Percentiles rank a stretch among this genome's conserved stretches.
These are phyloP conservation scores for Choristoneura fumiferana DNA, from an alignment of 1,140 invertebrate genomes.

Conservation along the genomic window DNA sequence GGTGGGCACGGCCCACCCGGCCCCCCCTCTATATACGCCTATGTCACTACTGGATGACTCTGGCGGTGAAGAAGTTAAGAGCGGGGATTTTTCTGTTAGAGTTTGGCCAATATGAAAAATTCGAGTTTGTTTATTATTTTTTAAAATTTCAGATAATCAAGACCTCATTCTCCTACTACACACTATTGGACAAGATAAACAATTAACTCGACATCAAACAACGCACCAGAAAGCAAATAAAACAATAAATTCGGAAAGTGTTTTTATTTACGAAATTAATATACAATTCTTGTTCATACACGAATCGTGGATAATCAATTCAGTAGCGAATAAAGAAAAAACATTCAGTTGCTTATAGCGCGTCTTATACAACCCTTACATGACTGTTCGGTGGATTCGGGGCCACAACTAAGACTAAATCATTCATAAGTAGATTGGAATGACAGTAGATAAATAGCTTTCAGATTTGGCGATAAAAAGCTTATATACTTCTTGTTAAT, in stretches of 20 bases:
- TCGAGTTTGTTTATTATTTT: neutral
- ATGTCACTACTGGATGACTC: no score
- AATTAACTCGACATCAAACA: slow-evolving; percentile 3
- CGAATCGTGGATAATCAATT: slow-evolving; percentile 29
- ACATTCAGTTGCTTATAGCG: slow-evolving; percentile 15
- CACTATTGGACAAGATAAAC: slow-evolving; percentile 61
- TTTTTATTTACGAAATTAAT: slow-evolving; percentile 76
- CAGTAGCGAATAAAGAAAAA: slow-evolving; percentile 5
- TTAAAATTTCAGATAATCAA: slow-evolving; percentile 69
- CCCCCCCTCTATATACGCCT: no score
- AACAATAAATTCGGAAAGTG: slow-evolving; percentile 54
- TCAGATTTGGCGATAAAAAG: no score
- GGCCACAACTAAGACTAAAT: no score
- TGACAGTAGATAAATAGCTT: no score
- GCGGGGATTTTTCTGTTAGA: no score
- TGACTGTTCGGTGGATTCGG: neutral
- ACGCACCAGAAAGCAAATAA: slow-evolving; percentile 27
- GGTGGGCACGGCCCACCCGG: no score
- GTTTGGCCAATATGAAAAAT: no score
- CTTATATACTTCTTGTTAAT: no score
- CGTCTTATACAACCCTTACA: slow-evolving; percentile 11
- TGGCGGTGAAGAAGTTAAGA: no score
- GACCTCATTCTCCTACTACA: slow-evolving; percentile 69
- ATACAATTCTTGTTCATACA: slow-evolving; percentile 74
- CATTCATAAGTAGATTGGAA: no score